These are phyloP conservation scores for Gryllus longicercus DNA, from an alignment of 2,888 invertebrate genomes.

Conservation along the genomic window DNA sequence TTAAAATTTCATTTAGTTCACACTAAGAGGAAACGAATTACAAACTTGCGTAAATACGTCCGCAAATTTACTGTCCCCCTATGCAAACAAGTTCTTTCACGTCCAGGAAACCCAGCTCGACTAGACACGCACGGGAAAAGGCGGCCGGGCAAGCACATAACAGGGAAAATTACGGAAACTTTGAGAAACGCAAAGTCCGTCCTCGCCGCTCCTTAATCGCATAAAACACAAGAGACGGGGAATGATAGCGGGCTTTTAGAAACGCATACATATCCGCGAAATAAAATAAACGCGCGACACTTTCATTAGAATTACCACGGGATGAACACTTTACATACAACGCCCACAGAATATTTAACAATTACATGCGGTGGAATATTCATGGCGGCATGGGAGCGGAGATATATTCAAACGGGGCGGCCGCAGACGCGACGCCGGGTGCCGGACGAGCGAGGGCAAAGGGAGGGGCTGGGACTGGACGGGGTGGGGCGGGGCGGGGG, in stretches of 20 bases:
- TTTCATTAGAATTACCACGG: neutral
- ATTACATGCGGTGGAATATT: neutral
- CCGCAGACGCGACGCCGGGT: too few species aligned
- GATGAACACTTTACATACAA: conserved; percentile 17
- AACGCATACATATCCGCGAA: neutral
- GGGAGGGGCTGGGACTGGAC: too few species aligned
- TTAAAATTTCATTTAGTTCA: too few species aligned
- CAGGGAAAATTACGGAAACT: neutral
- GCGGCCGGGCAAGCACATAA: neutral
- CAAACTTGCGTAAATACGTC: too few species aligned
- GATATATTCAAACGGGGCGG: neutral
- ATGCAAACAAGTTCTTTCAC: too few species aligned
- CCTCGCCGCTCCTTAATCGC: neutral
- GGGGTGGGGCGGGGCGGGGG: too few species aligned
- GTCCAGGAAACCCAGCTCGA: too few species aligned
- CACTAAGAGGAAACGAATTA: too few species aligned
- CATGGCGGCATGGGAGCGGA: neutral
- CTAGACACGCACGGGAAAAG: neutral
- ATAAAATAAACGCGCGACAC: neutral
- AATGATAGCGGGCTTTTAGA: neutral
- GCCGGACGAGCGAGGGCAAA: too few species aligned
- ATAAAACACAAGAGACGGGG: neutral
- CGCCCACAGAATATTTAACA: conserved; percentile 17
- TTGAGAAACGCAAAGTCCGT: neutral
- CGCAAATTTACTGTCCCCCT: too few species aligned